Evolutionary conservation across 2,888 invertebrate species (phyloP).

Genomic region (Noctua pronuba): DNA sequence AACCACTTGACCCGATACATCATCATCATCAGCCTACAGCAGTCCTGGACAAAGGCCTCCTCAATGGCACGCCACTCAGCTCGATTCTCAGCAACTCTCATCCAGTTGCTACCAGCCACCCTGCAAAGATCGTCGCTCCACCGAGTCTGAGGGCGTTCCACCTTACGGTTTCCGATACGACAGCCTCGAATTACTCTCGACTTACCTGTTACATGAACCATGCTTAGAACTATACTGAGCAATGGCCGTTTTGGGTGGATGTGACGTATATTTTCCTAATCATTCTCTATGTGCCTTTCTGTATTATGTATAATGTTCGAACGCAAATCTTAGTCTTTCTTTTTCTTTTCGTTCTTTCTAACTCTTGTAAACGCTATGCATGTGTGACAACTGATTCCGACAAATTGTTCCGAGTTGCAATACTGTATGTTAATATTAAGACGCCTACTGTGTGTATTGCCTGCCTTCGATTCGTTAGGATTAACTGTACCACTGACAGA

Average conservation of each 20-base stretch:
- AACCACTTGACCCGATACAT: neutral
- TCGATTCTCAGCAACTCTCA: too few relatives aligned
- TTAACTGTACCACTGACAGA: slow-evolving; percentile 47
- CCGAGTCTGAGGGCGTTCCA: too few relatives aligned
- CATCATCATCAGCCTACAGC: too few relatives aligned
- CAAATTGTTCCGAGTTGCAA: neutral
- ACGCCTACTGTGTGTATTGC: neutral
- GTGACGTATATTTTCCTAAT: neutral
- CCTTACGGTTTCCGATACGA: too few relatives aligned
- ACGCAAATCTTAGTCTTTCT: neutral
- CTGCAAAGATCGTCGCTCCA: too few relatives aligned
- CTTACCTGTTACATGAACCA: neutral
- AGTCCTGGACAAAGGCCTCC: too few relatives aligned
- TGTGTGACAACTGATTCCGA: neutral
- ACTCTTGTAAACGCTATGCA: neutral
- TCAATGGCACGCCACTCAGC: too few relatives aligned
- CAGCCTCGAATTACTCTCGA: neutral
- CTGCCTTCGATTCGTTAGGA: slow-evolving; percentile 52
- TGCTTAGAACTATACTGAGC: neutral
- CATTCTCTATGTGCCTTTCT: neutral
- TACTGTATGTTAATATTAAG: neutral
- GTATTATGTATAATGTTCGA: neutral
- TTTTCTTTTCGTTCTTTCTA: neutral
- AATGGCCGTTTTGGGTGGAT: neutral
- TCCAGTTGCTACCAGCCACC: too few relatives aligned